These are phyloP conservation scores for Cephus pulcher DNA, from an alignment of 2,888 invertebrate genomes.

Conservation along the genomic window DNA sequence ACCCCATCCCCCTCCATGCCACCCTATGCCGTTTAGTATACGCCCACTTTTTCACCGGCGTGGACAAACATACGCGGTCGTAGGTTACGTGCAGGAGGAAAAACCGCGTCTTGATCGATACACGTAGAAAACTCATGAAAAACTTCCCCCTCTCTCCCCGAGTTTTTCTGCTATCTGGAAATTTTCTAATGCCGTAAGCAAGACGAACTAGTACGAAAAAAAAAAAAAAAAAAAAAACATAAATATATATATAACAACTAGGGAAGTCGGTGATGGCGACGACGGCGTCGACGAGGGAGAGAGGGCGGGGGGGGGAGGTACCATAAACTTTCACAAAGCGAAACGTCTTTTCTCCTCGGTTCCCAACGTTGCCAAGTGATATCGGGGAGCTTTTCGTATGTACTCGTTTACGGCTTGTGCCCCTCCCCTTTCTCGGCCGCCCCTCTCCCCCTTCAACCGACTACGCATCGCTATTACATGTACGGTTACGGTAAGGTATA, in stretches of 20 bases:
- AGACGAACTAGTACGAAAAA: conserved; percentile 12
- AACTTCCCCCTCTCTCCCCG: no score
- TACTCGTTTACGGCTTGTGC: not conserved
- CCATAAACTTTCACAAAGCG: not conserved
- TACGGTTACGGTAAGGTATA: no score
- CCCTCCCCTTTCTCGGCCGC: not conserved
- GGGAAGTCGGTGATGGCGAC: no score
- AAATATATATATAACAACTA: no score
- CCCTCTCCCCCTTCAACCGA: no score
- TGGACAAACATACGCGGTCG: not conserved
- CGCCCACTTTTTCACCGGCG: conserved; percentile 1
- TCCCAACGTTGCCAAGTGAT: not conserved
- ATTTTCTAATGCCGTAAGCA: no score
- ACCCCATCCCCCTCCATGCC: no score
- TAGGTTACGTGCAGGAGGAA: conserved; percentile 8
- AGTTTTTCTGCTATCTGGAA: no score
- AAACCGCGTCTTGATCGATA: conserved; percentile 32
- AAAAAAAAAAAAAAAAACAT: conserved; percentile 14
- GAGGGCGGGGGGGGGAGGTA: not conserved
- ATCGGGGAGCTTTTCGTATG: not conserved
- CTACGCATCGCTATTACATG: no score
- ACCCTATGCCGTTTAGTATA: not conserved
- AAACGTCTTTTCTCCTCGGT: not conserved
- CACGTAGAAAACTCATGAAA: no score
- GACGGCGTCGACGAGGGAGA: not conserved